Evolutionary conservation across 1,140 invertebrate species (phyloP).

Genomic region (Nylanderia fulva): DNA sequence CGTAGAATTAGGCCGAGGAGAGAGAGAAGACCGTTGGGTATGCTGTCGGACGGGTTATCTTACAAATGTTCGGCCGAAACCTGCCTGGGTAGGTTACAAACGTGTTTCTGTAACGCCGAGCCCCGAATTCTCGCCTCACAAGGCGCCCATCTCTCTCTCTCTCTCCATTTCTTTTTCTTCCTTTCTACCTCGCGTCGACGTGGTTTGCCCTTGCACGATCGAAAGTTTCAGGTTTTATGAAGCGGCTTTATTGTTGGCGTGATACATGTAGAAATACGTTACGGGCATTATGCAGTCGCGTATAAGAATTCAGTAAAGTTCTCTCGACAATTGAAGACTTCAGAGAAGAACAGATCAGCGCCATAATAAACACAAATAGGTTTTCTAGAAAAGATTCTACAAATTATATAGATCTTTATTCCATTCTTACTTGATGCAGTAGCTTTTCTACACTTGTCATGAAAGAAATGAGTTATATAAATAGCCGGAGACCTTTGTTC

Average conservation of each 20-base stretch:
- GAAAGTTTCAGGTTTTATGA: constrained; percentile 61
- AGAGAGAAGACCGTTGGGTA: constrained; percentile 72
- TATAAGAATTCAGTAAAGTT: background rate
- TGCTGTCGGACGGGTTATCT: constrained; percentile 76
- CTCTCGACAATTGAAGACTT: background rate
- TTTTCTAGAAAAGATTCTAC: background rate
- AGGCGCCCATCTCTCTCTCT: constrained; percentile 52
- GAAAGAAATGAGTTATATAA: background rate
- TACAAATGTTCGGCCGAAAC: constrained; percentile 76
- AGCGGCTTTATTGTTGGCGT: constrained; percentile 53
- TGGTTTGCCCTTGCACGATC: constrained; percentile 61
- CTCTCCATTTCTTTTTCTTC: background rate
- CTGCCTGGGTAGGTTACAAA: constrained; percentile 74
- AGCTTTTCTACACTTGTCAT: background rate
- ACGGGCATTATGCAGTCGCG: constrained; percentile 57
- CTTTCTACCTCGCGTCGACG: constrained; percentile 32
- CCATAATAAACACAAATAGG: background rate
- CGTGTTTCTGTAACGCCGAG: constrained; percentile 75
- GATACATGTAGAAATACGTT: constrained; percentile 62
- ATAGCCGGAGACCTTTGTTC: background rate
- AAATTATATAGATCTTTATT: constrained; percentile 1
- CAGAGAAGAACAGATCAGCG: background rate
- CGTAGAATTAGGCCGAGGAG: constrained; percentile 70
- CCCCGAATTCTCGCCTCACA: constrained; percentile 75
- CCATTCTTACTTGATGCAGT: background rate